Base-by-base conservation (phyloP, 2,797 vertebrate genomes). In the Urocyon cinereoargenteus region DNA sequence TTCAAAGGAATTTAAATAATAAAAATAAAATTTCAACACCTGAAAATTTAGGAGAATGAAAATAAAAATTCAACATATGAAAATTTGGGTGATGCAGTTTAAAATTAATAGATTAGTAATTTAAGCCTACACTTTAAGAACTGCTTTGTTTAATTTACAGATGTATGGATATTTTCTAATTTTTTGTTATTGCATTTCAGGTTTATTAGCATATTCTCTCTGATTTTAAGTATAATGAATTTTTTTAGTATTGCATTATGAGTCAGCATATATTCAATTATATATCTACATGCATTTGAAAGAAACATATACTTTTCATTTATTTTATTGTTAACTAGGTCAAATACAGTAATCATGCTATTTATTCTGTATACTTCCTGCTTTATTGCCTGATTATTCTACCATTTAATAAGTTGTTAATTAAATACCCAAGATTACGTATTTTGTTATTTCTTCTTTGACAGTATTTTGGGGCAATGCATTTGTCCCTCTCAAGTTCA, bases 371-470 rank as follows among this genome's bases (percentile, higher is more conserved):
- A 59, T 19, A 36, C 4, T 34, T 68, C 31, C 45, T 21, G 14
- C 40, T 53, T 49, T 91, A 18, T 62, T 86, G 31, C 2, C 28
- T 36, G 21, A 4, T 78, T 62, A 8, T 26, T 61, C 24, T 73
- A 64, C 24, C 4, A 57, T 59, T 72, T 81, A 49, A 62, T 59
- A 49, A 72, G 36, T 72, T 15, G 3, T 16, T 31, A 92, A 34
- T 72, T 87, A 90, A 84, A 70, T 81, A 3, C 51, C 3, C 79
- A 5, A 62, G 9, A 40, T 73, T 51, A 51, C 72, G 0, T 53
- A 57, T 70, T 81, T 59, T 2, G 45, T 93, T 87, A 66, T 61
- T 92, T 84, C 78, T 83, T n/a, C 24, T 93, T 82, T 70, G n/a
- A 21, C 21, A 77, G 7, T 34, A 8, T 34, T 68, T 93, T 78